Percentiles rank a stretch among this genome's conserved stretches.
phyloP scores from a whole-genome alignment of 2,113 vertebrate species.

The Grammomys dolichurus region DNA sequence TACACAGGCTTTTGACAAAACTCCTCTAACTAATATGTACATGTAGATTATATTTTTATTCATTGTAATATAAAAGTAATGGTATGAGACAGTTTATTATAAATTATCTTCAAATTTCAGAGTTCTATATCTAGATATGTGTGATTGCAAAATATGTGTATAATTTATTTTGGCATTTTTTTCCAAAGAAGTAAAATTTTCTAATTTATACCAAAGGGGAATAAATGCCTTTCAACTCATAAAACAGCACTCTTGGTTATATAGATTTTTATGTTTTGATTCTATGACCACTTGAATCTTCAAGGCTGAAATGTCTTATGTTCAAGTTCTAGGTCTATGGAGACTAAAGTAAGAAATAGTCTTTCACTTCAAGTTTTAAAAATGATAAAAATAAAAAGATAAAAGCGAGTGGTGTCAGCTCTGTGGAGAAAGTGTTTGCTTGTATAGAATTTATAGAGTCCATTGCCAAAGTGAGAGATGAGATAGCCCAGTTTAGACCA shows the following conservation, averaged over 20 bases:
- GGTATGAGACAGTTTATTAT: neutral
- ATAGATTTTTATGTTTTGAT: slow-evolving; percentile 47
- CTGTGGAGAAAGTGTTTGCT: slow-evolving; percentile 38
- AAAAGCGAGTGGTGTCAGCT: slow-evolving; percentile 51
- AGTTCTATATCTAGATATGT: neutral
- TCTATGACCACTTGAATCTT: slow-evolving; percentile 58
- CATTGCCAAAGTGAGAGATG: neutral
- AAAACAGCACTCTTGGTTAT: slow-evolving; percentile 55
- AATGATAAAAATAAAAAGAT: slow-evolving; percentile 68
- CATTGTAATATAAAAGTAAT: neutral
- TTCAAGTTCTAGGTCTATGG: slow-evolving; percentile 57
- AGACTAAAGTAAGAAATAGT: slow-evolving; percentile 70
- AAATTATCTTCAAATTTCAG: neutral
- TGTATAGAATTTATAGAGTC: slow-evolving; percentile 63
- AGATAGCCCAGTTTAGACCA: neutral
- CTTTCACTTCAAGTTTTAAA: slow-evolving; percentile 73
- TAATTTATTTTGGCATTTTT: slow-evolving; percentile 19
- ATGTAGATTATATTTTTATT: neutral
- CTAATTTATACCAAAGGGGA: slow-evolving; percentile 62
- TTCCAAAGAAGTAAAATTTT: neutral
- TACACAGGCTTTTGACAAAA: neutral
- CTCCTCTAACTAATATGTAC: neutral
- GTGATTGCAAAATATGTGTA: neutral
- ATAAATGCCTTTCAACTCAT: slow-evolving; percentile 53
- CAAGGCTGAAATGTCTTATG: slow-evolving; percentile 47